Conservation (phyloP, 2,113 vertebrate genomes). For the Cromileptes altivelis region DNA sequence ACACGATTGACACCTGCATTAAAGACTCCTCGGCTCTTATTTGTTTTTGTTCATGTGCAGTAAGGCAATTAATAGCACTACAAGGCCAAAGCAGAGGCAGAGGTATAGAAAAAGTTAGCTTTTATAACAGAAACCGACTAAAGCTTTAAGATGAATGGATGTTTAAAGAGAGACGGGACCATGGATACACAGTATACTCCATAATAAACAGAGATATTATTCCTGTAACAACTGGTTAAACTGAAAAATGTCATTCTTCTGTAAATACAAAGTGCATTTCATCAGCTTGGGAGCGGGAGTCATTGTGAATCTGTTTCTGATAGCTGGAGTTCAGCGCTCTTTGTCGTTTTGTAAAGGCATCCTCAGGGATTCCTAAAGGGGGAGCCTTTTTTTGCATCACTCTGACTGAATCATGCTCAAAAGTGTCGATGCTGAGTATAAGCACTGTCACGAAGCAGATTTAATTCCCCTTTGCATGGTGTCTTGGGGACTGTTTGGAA, state of each 20-base stretch:
- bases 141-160: neutral
- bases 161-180: neutral
- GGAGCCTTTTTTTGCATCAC: neutral
- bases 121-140: too few species aligned
- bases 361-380: constrained; percentile 14
- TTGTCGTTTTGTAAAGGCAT: constrained; percentile 21
- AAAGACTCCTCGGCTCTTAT: too few species aligned
- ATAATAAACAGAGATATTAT: neutral
- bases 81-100: too few species aligned
- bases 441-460: constrained; percentile 47
- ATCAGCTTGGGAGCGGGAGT: neutral
- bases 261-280: neutral
- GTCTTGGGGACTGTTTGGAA: constrained; percentile 58
- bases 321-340: neutral
- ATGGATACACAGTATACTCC: neutral
- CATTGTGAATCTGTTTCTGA: neutral
- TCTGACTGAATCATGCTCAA: constrained; percentile 38
- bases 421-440: constrained; percentile 28
- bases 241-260: neutral
- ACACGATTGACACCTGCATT: too few species aligned
- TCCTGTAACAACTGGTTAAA: neutral
- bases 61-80: too few species aligned
- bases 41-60: too few species aligned
- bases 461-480: constrained; percentile 30
- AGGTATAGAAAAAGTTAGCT: too few species aligned